Percentiles rank a stretch among this genome's conserved stretches.
Evolutionary conservation across 2,797 vertebrate species (phyloP).

Genomic region (Crocodylus rhombifer): DNA sequence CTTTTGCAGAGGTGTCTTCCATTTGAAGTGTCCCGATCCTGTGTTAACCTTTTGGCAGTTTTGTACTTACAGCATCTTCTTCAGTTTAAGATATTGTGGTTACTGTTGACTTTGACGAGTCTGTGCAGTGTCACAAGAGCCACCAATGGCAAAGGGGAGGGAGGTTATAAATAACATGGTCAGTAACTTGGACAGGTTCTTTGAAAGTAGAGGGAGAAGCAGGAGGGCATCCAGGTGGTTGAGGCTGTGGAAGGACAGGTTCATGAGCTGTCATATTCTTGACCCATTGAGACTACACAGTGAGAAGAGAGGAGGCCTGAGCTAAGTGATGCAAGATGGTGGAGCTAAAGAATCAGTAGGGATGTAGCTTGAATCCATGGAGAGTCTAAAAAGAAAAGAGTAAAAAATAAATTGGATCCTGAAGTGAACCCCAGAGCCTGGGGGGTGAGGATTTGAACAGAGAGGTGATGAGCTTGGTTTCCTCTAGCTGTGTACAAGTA

Average conservation of each 20-base stretch:
- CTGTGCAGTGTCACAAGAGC: background rate
- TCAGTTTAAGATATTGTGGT: conserved; percentile 21
- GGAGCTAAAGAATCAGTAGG: background rate
- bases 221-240: background rate
- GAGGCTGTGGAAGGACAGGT: background rate
- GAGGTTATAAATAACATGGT: background rate
- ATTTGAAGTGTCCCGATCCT: background rate
- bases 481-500: background rate
- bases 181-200: background rate
- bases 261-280: background rate
- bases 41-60: background rate
- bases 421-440: background rate
- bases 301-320: background rate
- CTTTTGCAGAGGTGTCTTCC: background rate
- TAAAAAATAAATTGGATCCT: background rate
- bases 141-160: background rate
- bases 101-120: background rate
- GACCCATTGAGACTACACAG: background rate
- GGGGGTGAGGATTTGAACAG: background rate
- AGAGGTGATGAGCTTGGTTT: background rate
- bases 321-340: background rate
- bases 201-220: conserved; percentile 12
- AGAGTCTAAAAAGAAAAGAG: background rate
- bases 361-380: background rate
- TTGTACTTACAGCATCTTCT: background rate